Evolutionary conservation across 2,113 vertebrate species (phyloP).

Genomic region (pig (Sus scrofa)): T2T-Sscrofa CM000813.6:27012501-27013000

Average conservation of each 20-base stretch:
- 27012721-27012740: background rate
- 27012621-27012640: background rate
- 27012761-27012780: too few relatives aligned
- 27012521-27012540: too few relatives aligned
- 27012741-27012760: background rate
- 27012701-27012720: background rate
- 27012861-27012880: background rate
- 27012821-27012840: background rate
- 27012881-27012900: background rate
- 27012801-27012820: background rate
- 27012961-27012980: background rate
- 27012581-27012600: too few relatives aligned
- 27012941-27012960: background rate
- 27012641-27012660: background rate
- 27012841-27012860: background rate
- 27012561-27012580: too few relatives aligned
- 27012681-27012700: background rate
- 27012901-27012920: background rate
- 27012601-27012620: background rate
- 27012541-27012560: too few relatives aligned
- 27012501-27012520: too few relatives aligned
- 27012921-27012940: background rate
- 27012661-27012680: background rate
- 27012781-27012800: background rate
- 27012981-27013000: background rate